Base-by-base conservation (phyloP, 2,888 invertebrate genomes). In the Papilio protenor region DNA sequence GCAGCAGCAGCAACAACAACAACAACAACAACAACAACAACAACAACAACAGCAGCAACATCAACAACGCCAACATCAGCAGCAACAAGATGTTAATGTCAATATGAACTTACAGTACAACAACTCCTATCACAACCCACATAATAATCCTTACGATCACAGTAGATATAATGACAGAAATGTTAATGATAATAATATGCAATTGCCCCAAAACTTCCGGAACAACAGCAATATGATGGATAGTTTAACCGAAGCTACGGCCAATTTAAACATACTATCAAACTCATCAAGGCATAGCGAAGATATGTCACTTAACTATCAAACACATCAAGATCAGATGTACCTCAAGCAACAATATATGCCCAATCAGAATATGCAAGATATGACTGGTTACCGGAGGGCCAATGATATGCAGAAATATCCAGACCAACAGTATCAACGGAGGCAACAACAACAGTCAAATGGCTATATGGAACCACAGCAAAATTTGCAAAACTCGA, bases 401-500 rank as follows among this genome's bases (percentile, higher is more conserved):
- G 85, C 83, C 75, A 84, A 83, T 73, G 87, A 86, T n/a, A 73
- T 84, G 79, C 83, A 81, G 12, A 87, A 92, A 81, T 93, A 92
- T 82, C 91, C 90, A 79, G 92, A 92, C 75, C 91, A 89, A 71
- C 66, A 81, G 40, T 90, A 89, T 81, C 90, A 85, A 66, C 83
- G 83, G 4, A 82, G 85, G 52, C 83, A 83, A 45, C 87, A 87
- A 49, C 90, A 85, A 72, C 88, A 87, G 74, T 87, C 90, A 0
- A 93, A 93, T 79, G 93, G 93, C 0, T 93, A 91, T 78, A 86
- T 93, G 75, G 93, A 93, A 77, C 83, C 87, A 47, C 90, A 88
- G 72, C 90, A 88, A 61, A 61, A 61, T 61, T 12, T 61, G 73
- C 90, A 88, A 79, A 87, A 83, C 76, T 80, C 86, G 0, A 83